phyloP scores from a whole-genome alignment of 2,888 invertebrate genomes.

The Sisyra terminalis region DNA sequence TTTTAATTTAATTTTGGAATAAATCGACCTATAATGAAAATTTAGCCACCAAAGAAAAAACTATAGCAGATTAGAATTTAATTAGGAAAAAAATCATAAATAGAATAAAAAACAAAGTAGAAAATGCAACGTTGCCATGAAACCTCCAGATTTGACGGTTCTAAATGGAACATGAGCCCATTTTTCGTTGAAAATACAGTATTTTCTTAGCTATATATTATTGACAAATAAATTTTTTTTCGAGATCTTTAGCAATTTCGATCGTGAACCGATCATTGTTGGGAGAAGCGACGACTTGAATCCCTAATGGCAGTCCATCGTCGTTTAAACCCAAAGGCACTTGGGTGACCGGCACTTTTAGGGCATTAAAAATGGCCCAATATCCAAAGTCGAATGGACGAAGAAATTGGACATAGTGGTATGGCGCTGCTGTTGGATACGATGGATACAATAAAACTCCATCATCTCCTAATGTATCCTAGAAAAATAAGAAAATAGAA shows the following conservation, averaged over 20 bases:
- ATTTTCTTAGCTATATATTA: too few relatives aligned
- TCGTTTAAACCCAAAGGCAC: constrained; percentile 61
- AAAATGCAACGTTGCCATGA: too few relatives aligned
- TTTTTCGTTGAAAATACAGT: too few relatives aligned
- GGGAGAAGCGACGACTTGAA: constrained; percentile 61
- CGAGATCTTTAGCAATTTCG: constrained; percentile 55
- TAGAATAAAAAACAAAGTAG: too few relatives aligned
- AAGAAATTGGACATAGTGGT: constrained; percentile 62
- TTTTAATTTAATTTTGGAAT: too few relatives aligned
- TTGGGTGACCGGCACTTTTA: constrained; percentile 70
- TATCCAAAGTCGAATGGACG: constrained; percentile 73
- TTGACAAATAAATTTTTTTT: constrained; percentile 19
- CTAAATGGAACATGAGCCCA: too few relatives aligned
- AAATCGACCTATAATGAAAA: too few relatives aligned
- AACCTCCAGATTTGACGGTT: too few relatives aligned
- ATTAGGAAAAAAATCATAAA: too few relatives aligned
- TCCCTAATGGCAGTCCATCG: constrained; percentile 58
- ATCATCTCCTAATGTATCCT: constrained; percentile 54
- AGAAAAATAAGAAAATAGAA: constrained; percentile 16
- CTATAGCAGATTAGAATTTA: too few relatives aligned
- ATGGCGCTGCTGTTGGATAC: constrained; percentile 61
- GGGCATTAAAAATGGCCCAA: constrained; percentile 70
- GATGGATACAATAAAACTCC: constrained; percentile 75
- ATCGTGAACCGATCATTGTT: constrained; percentile 54
- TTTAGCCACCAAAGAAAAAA: too few relatives aligned